Evolutionary conservation across 1,140 invertebrate genomes (phyloP).

Genomic region (Anagrus nilaparvatae): DNA sequence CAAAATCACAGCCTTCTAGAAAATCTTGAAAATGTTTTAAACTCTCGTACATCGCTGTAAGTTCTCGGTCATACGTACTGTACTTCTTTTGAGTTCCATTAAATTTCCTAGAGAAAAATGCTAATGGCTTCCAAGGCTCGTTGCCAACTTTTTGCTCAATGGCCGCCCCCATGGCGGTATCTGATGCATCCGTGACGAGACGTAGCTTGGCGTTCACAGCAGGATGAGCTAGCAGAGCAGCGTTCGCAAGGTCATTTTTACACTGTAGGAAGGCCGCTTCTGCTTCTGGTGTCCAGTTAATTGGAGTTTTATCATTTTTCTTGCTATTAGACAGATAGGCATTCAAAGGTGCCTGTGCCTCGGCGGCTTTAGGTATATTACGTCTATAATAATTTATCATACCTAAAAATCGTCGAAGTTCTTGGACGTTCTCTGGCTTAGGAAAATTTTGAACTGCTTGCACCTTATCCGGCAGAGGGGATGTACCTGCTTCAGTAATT

Average conservation of each 20-base stretch:
- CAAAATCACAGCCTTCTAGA: constrained; percentile 12
- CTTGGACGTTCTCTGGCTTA: constrained; percentile 13
- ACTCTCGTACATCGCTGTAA: too few species aligned
- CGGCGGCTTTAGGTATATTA: constrained; percentile 8
- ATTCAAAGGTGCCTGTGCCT: constrained; percentile 15
- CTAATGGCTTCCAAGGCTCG: constrained; percentile 13
- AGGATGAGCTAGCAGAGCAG: neutral
- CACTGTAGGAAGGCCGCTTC: too few species aligned
- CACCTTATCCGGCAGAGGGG: constrained; percentile 16
- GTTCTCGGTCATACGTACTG: constrained; percentile 19
- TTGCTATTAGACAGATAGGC: constrained; percentile 12
- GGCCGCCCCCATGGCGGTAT: constrained; percentile 9
- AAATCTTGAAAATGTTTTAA: too few species aligned
- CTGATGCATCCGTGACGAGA: neutral
- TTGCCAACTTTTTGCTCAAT: constrained; percentile 10
- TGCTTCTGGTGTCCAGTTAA: constrained; percentile 6
- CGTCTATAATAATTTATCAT: constrained; percentile 12
- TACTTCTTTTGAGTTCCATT: constrained; percentile 10
- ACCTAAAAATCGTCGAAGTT: constrained; percentile 7
- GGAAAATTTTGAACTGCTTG: constrained; percentile 20
- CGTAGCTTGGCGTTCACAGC: neutral
- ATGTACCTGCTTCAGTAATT: too few species aligned
- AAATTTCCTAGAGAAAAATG: constrained; percentile 19
- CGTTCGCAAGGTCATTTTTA: too few species aligned
- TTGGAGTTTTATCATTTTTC: too few species aligned